Percentiles rank a stretch among this genome's conserved stretches.
Evolutionary conservation across 2,797 vertebrate species (phyloP).

Genomic region (Scolopax rusticola): DNA sequence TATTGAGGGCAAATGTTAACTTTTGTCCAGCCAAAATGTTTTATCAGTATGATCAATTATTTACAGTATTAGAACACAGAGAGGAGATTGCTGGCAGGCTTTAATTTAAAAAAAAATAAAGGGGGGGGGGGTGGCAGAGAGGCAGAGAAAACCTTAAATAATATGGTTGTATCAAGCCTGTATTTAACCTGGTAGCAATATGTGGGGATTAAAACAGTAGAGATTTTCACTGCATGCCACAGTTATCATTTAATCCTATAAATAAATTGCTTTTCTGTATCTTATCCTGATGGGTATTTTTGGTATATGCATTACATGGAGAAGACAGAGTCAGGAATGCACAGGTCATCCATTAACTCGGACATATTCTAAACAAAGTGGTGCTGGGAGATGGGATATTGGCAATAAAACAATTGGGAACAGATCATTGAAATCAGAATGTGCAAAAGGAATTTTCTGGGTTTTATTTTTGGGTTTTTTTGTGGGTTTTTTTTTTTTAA

Average conservation of each 20-base stretch:
- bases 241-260: neutral
- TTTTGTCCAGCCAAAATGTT: conserved; percentile 69
- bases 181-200: neutral
- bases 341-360: neutral
- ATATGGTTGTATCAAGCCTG: conserved; percentile 27
- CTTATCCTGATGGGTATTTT: neutral
- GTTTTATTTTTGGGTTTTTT: neutral
- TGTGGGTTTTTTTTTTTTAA: neutral
- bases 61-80: conserved; percentile 75
- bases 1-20: conserved; percentile 73
- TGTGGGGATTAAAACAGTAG: neutral
- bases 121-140: neutral
- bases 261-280: conserved; percentile 19
- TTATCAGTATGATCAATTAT: conserved; percentile 82
- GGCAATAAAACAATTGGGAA: neutral
- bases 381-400: neutral
- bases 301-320: neutral
- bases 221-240: neutral
- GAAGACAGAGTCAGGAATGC: neutral
- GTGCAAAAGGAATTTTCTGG: neutral
- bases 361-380: neutral
- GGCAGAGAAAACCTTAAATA: conserved; percentile 40
- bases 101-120: conserved; percentile 53
- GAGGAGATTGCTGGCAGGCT: conserved; percentile 57
- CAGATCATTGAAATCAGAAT: neutral